A percentile compares a stretch with the other conserved stretches of the same genome.
Evolutionary conservation across 1,140 invertebrate genomes (phyloP).

Genomic region (Camponotus pennsylvanicus): DNA sequence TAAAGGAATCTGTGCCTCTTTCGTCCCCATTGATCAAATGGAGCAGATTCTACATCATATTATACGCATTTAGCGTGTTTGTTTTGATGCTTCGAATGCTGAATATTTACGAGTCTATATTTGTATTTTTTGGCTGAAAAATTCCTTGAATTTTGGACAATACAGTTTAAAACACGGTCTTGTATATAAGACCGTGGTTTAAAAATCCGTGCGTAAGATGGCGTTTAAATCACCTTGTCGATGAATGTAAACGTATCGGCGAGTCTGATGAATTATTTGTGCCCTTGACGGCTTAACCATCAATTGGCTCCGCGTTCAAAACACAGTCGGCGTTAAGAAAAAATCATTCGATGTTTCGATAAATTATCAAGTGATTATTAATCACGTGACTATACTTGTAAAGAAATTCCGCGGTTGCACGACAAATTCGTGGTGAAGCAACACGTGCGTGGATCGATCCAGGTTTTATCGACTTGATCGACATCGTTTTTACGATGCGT

Average conservation of each 20-base stretch:
- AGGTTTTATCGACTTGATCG: background rate
- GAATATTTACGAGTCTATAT: too few species aligned
- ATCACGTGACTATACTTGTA: background rate
- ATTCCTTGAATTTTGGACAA: too few species aligned
- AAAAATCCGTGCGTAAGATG: background rate
- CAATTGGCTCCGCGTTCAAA: slow-evolving; percentile 42
- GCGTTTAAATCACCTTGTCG: background rate
- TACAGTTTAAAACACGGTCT: too few species aligned
- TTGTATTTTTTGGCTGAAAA: too few species aligned
- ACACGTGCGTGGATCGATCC: background rate
- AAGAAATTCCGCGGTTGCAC: background rate
- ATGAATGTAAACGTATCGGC: background rate
- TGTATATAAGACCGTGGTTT: too few species aligned
- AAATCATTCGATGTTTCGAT: slow-evolving; percentile 5
- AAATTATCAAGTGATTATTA: slow-evolving; percentile 49
- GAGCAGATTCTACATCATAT: too few species aligned
- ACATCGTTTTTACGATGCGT: background rate
- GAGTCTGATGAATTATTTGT: background rate
- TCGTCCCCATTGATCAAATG: too few species aligned
- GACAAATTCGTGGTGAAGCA: background rate
- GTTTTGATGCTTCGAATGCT: too few species aligned
- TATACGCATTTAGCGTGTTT: too few species aligned
- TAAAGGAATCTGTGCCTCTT: too few species aligned
- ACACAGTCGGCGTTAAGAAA: slow-evolving; percentile 22
- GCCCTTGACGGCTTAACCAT: slow-evolving; percentile 45